Percentiles rank a stretch among this genome's conserved stretches.
These are phyloP conservation scores for Folsomia manolachei DNA, from an alignment of 2,888 invertebrate species.

Conservation along the genomic window DNA sequence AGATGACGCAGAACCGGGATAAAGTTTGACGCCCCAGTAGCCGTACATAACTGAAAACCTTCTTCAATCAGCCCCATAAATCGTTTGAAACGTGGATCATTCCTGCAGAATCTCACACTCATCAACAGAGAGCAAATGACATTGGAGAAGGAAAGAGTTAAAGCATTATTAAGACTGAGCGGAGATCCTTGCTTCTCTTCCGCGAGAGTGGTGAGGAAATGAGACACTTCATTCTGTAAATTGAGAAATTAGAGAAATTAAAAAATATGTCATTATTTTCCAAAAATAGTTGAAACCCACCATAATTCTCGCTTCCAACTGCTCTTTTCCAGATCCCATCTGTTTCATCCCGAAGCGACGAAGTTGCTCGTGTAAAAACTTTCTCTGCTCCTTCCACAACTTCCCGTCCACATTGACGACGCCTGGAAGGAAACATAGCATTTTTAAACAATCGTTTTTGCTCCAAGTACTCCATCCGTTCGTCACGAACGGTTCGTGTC, in stretches of 20 bases:
- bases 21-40: conserved; percentile 77
- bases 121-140: conserved; percentile 87
- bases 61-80: conserved; percentile 86
- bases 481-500: no score
- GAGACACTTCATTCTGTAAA: conserved; percentile 70
- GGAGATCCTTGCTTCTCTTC: conserved; percentile 66
- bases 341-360: conserved; percentile 85
- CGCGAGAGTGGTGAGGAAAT: conserved; percentile 59
- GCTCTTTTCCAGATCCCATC: conserved; percentile 72
- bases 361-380: conserved; percentile 75
- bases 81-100: conserved; percentile 72
- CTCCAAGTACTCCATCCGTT: no score
- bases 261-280: not conserved
- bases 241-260: no score
- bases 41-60: conserved; percentile 82
- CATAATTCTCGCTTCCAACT: conserved; percentile 82
- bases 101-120: conserved; percentile 78
- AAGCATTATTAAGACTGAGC: conserved; percentile 69
- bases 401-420: conserved; percentile 84
- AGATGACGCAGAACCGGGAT: conserved; percentile 71
- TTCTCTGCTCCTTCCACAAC: conserved; percentile 85
- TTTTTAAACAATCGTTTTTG: no score
- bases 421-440: conserved; percentile 56
- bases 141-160: conserved; percentile 81
- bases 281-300: conserved; percentile 55